These are phyloP conservation scores for Drosophila trichaetosa DNA, from an alignment of 2,888 invertebrate species.

Conservation along the genomic window DNA sequence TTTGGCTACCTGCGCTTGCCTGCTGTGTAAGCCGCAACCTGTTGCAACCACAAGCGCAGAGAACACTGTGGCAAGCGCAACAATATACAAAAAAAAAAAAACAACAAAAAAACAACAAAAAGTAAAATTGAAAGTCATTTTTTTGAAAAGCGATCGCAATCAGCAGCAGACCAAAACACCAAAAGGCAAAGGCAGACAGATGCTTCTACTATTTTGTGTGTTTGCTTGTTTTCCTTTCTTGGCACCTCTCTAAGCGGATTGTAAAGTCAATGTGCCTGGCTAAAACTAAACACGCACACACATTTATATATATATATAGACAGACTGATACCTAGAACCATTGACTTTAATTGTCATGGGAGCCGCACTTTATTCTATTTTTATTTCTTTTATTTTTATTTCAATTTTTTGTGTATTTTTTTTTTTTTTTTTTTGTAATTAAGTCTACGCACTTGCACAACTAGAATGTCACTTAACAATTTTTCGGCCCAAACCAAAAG, in stretches of 20 bases:
- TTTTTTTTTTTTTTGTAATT: slow-evolving; percentile 53
- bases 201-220: slow-evolving; percentile 9
- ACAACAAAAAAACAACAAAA: background rate
- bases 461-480: slow-evolving; percentile 62
- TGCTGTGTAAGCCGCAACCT: slow-evolving; percentile 37
- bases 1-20: slow-evolving; percentile 27
- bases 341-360: slow-evolving; percentile 62
- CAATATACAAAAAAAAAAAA: background rate
- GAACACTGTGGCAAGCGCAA: slow-evolving; percentile 25
- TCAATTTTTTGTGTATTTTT: slow-evolving; percentile 18
- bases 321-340: slow-evolving; percentile 24
- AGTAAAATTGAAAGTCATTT: slow-evolving; percentile 69
- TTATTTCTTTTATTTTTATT: slow-evolving; percentile 23
- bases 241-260: slow-evolving; percentile 52
- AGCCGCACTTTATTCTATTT: slow-evolving; percentile 57
- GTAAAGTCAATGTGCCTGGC: slow-evolving; percentile 55
- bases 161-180: slow-evolving; percentile 17
- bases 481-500: slow-evolving; percentile 54
- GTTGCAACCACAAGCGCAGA: slow-evolving; percentile 47
- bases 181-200: slow-evolving; percentile 23
- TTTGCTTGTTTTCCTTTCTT: slow-evolving; percentile 6
- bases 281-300: slow-evolving; percentile 10
- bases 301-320: background rate
- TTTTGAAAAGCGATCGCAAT: slow-evolving; percentile 52
- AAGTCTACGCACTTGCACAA: slow-evolving; percentile 76